These are phyloP conservation scores for Vombatus ursinus DNA, from an alignment of 2,113 vertebrate genomes.

Conservation along the genomic window DNA sequence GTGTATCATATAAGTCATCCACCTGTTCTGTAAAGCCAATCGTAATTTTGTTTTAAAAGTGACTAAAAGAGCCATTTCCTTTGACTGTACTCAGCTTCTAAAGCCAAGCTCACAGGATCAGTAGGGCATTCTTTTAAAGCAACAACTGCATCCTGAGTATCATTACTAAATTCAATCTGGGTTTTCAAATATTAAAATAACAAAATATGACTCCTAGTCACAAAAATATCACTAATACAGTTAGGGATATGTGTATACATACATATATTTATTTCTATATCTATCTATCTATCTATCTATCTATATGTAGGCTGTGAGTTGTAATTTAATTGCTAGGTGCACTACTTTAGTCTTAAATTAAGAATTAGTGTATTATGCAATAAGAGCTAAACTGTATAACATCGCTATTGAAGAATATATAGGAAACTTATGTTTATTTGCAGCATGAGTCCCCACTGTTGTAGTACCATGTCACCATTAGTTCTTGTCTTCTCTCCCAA, in stretches of 20 bases:
- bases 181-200: background rate
- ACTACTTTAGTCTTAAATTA: background rate
- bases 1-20: background rate
- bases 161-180: background rate
- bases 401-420: background rate
- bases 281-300: too few species aligned
- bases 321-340: background rate
- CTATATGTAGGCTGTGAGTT: background rate
- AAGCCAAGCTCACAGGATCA: background rate
- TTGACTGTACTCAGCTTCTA: background rate
- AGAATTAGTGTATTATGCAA: background rate
- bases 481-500: background rate
- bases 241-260: too few species aligned
- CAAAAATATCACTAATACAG: background rate
- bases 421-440: background rate
- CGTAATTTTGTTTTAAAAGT: background rate
- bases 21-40: background rate
- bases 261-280: too few species aligned
- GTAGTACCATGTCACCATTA: background rate
- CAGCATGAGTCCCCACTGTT: background rate
- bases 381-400: background rate
- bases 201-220: background rate
- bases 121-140: background rate
- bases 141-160: background rate
- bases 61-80: background rate